Base-by-base conservation (phyloP, 2,113 vertebrate species). In the Atractosteus spatula region DNA sequence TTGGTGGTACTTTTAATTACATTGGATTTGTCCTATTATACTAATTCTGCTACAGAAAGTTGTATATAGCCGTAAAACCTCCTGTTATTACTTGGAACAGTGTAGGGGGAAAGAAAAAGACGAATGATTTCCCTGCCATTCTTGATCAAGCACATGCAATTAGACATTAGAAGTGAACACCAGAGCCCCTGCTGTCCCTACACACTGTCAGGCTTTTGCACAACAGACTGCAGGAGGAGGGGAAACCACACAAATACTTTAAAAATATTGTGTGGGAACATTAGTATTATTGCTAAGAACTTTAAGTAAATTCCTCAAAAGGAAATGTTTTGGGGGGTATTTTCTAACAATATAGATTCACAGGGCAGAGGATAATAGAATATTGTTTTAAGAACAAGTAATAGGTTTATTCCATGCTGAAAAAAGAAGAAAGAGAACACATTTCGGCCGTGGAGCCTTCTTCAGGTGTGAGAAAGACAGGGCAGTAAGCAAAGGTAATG, bases 91-190 rank as follows among this genome's bases (percentile, higher is more conserved):
- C 47, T 55, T 59, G 11, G 56, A 59, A 12, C n/a, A 11, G 56
- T 59, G 56, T 0, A 59, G 56, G 29, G 29, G 29, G 29, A 29
- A 29, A 59, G 13, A 59, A 59, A 59, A 14, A 12, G 56, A n/a
- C 11, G 57, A 59, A 59, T 59, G 12, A 59, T 59, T 59, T 13
- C 14, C 3, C 57, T 59, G 57, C 57, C 57, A 59, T 59, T 59
- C 57, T 59, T 59, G 57, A 59, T 59, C 57, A 59, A 59, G n/a
- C 57, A 59, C 57, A 59, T 13, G 14, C 11, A 59, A 16, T 59
- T 59, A 59, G 10, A 59, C 57, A 59, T 59, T 59, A 59, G 57
- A 59, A 59, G 57, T 59, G 57, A 59, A 59, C 11, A 59, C 57
- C 10, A 4, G 3, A 59, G 57, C 57, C 57, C 57, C 57, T n/a